Evolutionary conservation across 2,888 invertebrate genomes (phyloP), one percentile per base, ranked within the genome.

Genomic region (Lithodes maja): DNA sequence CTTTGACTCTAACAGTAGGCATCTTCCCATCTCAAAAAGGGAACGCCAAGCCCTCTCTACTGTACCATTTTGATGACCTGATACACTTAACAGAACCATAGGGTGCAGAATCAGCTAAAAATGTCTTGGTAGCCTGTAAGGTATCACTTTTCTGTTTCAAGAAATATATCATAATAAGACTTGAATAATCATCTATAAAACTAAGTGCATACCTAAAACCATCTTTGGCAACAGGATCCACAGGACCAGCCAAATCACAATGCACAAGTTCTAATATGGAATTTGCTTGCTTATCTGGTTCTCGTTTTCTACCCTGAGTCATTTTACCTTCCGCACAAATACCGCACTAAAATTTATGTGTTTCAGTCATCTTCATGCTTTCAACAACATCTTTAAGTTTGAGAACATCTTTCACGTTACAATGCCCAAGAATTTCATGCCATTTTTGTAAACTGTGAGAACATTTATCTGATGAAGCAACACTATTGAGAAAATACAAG

Each of bases 251-350:
- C 75, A 17, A 54, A 84, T 84, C 75, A 84, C 75, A 84, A 75
- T 84, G 75, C 3, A 75, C 17, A 75, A 84, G 33, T 17, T 53
- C 84, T 7, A 84, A 33, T 75, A 75, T 52, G 3, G 15, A 12
- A 52, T 17, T 86, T 68, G 86, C 52, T 71, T 68, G 54, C 55
- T 85, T 54, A 55, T 85, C 77, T 61, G 85, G 78, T 2, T 55
- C 12, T 55, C 78, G 78, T 1, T 49, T 78, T 55, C 78, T 78
- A 54, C 2, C 55, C n/a, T 1, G 17, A 33, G 52, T 2, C 55
- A 86, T 86, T 17, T 86, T 86, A 7, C 86, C 81, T 33, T 33
- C 7, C 49, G 53, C 15, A 85, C 85, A 85, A 9, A 53, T 78
- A 33, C 55, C 49, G 78, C 77, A 85, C 12, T 78, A 61, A 85